Percentiles rank a stretch among this genome's conserved stretches.
Conservation (phyloP, 2,113 vertebrate genomes). For the Mustela lutreola region DNA sequence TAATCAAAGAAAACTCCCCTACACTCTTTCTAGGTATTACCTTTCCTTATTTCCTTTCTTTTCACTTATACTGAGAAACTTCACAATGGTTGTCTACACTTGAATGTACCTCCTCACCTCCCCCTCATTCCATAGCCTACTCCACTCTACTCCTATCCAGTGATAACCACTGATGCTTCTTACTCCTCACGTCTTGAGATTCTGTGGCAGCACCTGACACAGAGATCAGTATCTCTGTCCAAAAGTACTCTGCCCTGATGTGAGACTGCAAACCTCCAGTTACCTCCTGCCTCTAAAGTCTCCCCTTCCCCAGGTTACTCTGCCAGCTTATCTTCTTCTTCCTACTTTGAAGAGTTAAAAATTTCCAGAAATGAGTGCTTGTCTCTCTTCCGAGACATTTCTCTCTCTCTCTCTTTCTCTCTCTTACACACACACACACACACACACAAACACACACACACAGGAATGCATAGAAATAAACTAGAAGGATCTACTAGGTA, state of each 20-base stretch:
- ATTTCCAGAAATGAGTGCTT: conserved; percentile 29
- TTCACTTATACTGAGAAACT: background rate
- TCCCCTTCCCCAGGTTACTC: background rate
- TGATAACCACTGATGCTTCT: background rate
- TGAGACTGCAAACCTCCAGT: background rate
- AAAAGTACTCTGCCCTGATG: background rate
- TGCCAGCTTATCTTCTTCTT: conserved; percentile 4
- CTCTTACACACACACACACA: no score
- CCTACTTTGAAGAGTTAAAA: background rate
- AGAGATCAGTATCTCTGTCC: background rate
- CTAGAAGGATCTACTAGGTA: conserved; percentile 22
- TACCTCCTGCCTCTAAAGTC: background rate
- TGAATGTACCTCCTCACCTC: background rate
- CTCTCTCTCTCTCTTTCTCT: background rate
- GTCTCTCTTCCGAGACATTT: background rate
- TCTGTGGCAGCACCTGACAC: background rate
- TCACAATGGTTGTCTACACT: background rate
- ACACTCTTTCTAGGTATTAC: background rate
- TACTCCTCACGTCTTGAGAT: background rate
- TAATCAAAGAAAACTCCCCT: background rate
- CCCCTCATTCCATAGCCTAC: background rate
- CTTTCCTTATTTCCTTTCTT: background rate
- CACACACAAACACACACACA: background rate
- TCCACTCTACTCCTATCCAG: background rate
- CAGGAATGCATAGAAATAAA: background rate